These are phyloP conservation scores for Caradrina kadenii DNA, from an alignment of 2,888 invertebrate species.

Conservation along the genomic window DNA sequence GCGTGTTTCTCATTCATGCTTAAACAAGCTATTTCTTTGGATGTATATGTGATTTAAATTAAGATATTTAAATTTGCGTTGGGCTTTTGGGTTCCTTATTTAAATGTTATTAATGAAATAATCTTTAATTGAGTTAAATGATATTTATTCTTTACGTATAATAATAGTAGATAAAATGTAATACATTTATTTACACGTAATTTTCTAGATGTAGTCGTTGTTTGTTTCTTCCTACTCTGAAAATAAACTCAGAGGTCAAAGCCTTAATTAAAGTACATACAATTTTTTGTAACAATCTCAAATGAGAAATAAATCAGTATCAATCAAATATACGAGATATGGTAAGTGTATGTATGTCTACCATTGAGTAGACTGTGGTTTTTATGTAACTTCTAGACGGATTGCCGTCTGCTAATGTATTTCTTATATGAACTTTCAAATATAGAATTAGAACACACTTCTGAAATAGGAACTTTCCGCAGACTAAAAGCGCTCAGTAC, in stretches of 20 bases:
- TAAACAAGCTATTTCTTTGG: slow-evolving; percentile 31
- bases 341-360: too few species aligned
- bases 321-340: too few species aligned
- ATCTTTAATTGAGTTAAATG: not conserved
- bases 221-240: too few species aligned
- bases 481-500: slow-evolving; percentile 14
- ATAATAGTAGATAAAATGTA: not conserved
- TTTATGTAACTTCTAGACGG: too few species aligned
- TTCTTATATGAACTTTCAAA: not conserved
- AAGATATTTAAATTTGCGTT: slow-evolving; percentile 14
- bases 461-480: not conserved
- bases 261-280: too few species aligned
- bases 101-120: not conserved
- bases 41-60: slow-evolving; percentile 25
- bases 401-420: slow-evolving; percentile 2
- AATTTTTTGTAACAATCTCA: too few species aligned
- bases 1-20: slow-evolving; percentile 45
- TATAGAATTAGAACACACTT: not conserved
- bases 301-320: too few species aligned
- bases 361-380: too few species aligned
- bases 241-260: too few species aligned
- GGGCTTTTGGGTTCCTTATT: slow-evolving; percentile 5
- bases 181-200: not conserved
- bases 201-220: too few species aligned
- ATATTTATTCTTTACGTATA: too few species aligned